Conservation (phyloP, 2,113 vertebrate species). For the Albula glossodonta region DNA sequence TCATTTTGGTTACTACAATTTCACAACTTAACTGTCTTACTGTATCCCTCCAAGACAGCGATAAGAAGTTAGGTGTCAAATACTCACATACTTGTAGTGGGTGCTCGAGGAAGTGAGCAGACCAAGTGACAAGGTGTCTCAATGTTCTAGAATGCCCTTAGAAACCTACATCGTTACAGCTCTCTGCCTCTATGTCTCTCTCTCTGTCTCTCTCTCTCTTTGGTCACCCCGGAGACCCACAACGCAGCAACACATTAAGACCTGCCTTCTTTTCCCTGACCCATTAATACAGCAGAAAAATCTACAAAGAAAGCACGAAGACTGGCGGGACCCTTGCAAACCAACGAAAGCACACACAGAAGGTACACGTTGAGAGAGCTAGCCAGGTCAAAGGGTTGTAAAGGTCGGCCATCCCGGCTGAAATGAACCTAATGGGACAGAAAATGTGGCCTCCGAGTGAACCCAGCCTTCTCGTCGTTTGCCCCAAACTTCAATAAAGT, state of each 20-base stretch:
- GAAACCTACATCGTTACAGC: slow-evolving; percentile 4
- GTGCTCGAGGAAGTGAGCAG: slow-evolving; percentile 15
- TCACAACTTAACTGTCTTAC: background rate
- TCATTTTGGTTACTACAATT: background rate
- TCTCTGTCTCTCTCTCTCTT: slow-evolving; percentile 15
- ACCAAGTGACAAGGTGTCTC: slow-evolving; percentile 12
- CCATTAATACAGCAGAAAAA: slow-evolving; percentile 33
- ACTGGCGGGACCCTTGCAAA: slow-evolving; percentile 23
- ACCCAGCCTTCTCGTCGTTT: slow-evolving; percentile 58
- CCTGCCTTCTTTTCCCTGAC: slow-evolving; percentile 15
- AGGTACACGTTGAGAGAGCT: slow-evolving; percentile 57
- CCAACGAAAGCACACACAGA: slow-evolving; percentile 44
- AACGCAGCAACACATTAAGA: slow-evolving; percentile 51
- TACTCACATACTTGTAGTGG: slow-evolving; percentile 22
- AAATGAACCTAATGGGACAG: slow-evolving; percentile 59
- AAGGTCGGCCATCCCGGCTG: slow-evolving; percentile 60
- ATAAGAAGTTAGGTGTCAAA: slow-evolving; percentile 5
- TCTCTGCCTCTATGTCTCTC: background rate
- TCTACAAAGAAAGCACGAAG: slow-evolving; percentile 45
- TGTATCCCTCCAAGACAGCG: background rate
- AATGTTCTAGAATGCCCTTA: slow-evolving; percentile 14
- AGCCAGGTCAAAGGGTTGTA: slow-evolving; percentile 59
- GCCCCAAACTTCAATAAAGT: slow-evolving; percentile 61
- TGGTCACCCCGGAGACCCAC: slow-evolving; percentile 38
- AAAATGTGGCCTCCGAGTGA: slow-evolving; percentile 69